Conservation (phyloP, 2,888 invertebrate species). For the Caenorhabditis macrosperma region DNA sequence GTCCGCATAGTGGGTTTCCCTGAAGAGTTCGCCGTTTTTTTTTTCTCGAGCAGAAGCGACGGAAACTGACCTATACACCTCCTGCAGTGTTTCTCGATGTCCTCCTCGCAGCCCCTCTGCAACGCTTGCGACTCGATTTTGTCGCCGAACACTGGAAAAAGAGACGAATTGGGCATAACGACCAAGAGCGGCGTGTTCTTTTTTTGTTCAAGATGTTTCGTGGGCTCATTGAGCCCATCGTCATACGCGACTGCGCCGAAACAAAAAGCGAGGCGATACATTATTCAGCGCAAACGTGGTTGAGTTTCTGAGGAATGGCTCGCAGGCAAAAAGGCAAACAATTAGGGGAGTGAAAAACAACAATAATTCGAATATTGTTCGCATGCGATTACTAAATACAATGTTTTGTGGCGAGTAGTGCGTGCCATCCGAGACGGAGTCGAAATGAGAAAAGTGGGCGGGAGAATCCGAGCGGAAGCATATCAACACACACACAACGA, state of each 20-base stretch:
- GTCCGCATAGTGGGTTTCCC: conserved; percentile 42
- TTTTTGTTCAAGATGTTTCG: conserved; percentile 18
- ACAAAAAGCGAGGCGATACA: conserved; percentile 3
- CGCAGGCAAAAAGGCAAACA: neutral
- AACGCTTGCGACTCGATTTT: conserved; percentile 45
- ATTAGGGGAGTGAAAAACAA: neutral
- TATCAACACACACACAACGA: neutral
- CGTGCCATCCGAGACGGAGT: no score
- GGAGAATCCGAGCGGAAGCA: neutral
- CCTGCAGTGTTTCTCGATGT: conserved; percentile 44
- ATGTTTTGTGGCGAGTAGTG: no score
- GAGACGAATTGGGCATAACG: neutral
- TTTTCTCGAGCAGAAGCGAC: neutral
- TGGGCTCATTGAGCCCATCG: neutral
- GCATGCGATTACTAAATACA: no score
- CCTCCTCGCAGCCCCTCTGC: conserved; percentile 51
- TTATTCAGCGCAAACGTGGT: conserved; percentile 7
- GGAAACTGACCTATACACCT: conserved; percentile 26
- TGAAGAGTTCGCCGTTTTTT: conserved; percentile 1
- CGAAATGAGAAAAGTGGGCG: no score
- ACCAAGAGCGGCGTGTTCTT: neutral
- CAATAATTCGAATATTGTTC: no score
- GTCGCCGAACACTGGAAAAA: conserved; percentile 41
- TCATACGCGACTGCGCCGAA: conserved; percentile 17
- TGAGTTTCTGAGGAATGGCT: conserved; percentile 23